Percentiles rank a stretch among this genome's conserved stretches.
These are phyloP conservation scores for Xylota sylvarum DNA, from an alignment of 2,888 invertebrate species.

Conservation along the genomic window DNA sequence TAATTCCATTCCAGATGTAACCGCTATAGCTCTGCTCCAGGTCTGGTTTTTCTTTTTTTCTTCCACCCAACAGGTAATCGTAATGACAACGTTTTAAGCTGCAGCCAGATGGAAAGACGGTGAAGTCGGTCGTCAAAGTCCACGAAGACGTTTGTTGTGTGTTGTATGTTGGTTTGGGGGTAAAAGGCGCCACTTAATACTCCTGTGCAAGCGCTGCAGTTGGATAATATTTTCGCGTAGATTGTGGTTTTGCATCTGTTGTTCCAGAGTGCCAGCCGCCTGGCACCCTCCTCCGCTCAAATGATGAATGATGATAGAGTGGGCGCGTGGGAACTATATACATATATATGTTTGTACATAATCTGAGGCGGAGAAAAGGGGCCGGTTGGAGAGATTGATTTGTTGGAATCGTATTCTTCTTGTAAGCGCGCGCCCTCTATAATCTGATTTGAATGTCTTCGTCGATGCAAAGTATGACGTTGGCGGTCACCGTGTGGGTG, in stretches of 20 bases:
- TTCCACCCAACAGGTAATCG: constrained; percentile 62
- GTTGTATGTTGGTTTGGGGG: constrained; percentile 3
- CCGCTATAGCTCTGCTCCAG: background rate
- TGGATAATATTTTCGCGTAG: constrained; percentile 46
- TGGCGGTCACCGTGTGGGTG: constrained; percentile 38
- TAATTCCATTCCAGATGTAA: constrained; percentile 47
- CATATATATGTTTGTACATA: background rate
- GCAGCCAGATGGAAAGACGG: constrained; percentile 17
- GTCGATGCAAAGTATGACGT: constrained; percentile 16
- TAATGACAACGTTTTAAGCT: constrained; percentile 62
- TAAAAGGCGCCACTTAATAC: constrained; percentile 70
- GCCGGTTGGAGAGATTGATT: constrained; percentile 69
- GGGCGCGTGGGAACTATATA: constrained; percentile 67
- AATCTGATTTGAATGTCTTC: constrained; percentile 59
- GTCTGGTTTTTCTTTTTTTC: background rate
- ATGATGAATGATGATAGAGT: constrained; percentile 64
- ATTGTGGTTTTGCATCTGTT: constrained; percentile 45
- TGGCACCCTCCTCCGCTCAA: background rate
- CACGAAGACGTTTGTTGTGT: constrained; percentile 19
- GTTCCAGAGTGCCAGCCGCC: constrained; percentile 18
- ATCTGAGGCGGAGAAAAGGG: constrained; percentile 9
- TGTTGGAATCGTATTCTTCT: constrained; percentile 55
- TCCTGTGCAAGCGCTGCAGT: constrained; percentile 31
- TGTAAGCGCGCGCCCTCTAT: constrained; percentile 2
- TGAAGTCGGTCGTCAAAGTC: constrained; percentile 50